Evolutionary conservation across 2,888 invertebrate species (phyloP), one percentile per base, ranked within the genome.

Genomic region (Aporophyla nigra): DNA sequence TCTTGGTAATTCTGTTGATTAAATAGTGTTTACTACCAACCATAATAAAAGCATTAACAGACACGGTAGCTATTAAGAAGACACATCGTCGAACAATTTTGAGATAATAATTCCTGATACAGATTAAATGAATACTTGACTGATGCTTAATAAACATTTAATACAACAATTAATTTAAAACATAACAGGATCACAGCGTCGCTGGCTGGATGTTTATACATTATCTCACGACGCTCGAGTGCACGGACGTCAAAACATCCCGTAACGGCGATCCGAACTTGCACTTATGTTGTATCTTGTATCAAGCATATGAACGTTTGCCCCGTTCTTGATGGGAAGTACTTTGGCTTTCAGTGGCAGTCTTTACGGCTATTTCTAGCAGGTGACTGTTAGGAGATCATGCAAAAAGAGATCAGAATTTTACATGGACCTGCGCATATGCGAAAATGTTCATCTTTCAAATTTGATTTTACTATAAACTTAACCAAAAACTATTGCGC

Each of bases 121-220:
- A 56, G n/a, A 21, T 51, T 77, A 43, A 82, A 51, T 70, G 49
- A 43, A 82, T 68, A 49, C 65, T 61, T 33, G 40, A 62, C n/a
- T 49, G 63, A 59, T 74, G 74, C 75, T 76, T 72, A 67, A 72
- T 74, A 58, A 74, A 77, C 53, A 76, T 61, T 76, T 63, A 71
- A 71, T 79, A 69, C 62, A 76, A 85, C 73, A 83, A 80, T 88
- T 83, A 84, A 83, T 85, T 74, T 67, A 81, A 71, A 75, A 76
- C 74, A 80, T 76, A 87, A 88, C 82, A 82, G 88, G 85, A 88
- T 86, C 79, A 74, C 67, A 75, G 58, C 68, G 58, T 76, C 73
- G 74, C 65, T 73, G 79, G 76, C 72, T 86, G 87, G 84, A 90
- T 90, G 91, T 91, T 90, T 91, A 88, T 79, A 84, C 84, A 85